Conservation (phyloP, 2,888 invertebrate genomes). For the Mycalesis mineus region DNA sequence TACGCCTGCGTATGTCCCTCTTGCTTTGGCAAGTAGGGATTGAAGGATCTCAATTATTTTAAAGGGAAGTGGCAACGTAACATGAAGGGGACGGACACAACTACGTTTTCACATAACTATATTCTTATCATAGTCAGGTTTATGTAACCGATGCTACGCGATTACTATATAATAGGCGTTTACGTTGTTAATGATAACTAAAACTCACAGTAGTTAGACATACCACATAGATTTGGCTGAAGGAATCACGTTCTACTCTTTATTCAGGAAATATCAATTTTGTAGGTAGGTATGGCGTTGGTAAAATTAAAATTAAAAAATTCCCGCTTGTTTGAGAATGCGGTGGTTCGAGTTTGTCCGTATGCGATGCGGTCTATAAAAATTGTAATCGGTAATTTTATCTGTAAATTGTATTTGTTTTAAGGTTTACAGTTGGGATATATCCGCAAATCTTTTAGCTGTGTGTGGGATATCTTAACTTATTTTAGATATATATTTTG, state of each 20-base stretch:
- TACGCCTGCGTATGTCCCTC: conserved; percentile 1
- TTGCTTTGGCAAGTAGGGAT: conserved; percentile 10
- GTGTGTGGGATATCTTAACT: conserved; percentile 50
- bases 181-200: conserved; percentile 24
- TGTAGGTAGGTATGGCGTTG: conserved; percentile 68
- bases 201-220: conserved; percentile 45
- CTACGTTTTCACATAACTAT: conserved; percentile 19
- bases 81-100: conserved; percentile 29
- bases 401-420: conserved; percentile 67
- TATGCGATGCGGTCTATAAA: conserved; percentile 63
- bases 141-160: conserved; percentile 23
- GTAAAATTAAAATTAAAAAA: conserved; percentile 56
- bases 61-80: conserved; percentile 13
- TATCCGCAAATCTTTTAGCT: conserved; percentile 55
- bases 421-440: conserved; percentile 67
- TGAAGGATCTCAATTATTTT: conserved; percentile 7
- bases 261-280: conserved; percentile 64
- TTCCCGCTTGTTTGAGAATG: conserved; percentile 65
- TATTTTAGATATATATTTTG: conserved; percentile 49
- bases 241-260: conserved; percentile 62
- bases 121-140: conserved; percentile 17
- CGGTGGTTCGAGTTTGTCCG: conserved; percentile 51
- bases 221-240: conserved; percentile 60
- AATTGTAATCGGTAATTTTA: conserved; percentile 63
- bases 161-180: conserved; percentile 26